Base-by-base conservation (phyloP, 1,140 invertebrate species). In the Archegozetes longisetosus region DNA sequence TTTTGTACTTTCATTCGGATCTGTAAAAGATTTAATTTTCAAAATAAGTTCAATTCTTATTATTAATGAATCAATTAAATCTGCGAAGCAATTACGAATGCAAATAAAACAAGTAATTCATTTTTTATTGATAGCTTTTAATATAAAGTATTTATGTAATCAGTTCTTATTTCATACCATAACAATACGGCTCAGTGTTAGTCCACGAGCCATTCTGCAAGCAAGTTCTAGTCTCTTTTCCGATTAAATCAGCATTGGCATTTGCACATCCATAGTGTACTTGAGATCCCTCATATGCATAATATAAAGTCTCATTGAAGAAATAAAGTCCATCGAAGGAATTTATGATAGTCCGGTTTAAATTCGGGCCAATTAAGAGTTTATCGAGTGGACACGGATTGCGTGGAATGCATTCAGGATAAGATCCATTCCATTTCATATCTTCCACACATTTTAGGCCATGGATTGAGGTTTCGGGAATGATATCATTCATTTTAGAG, bases 351-450 rank as follows among this genome's bases (percentile, higher is more conserved):
- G 53, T 23, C 6, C 12, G 4, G 25, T 26, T 46, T 48, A 23
- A 22, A 6, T 46, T 22, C 6, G 9, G 6, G 12, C 53, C 53
- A 9, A 25, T 28, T 6, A 32, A 23, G 3, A 27, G 40, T 6
- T 40, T 27, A 2, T 58, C 3, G n/a, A 58, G n/a, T 17, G 57
- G 23, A 46, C 57, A 58, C 17, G 25, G 27, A 9, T 53, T 49
- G 6, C 12, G 26, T 1, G 57, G 57, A 28, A 51, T 27, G 25
- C 57, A 58, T 26, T 29, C n/a, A 24, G 57, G 57, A 25, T 26
- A 14, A 20, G 46, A 50, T 2, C 57, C 57, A 51, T 51, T 58
- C 57, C 57, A 58, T 3, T 49, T 27, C 57, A 58, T 58, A 50
- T 58, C 57, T n/a, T 47, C 48, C 24, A 53, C 50, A 25, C 57